Base-by-base conservation (phyloP, 1,140 invertebrate species). In the Littorina saxatilis region DNA sequence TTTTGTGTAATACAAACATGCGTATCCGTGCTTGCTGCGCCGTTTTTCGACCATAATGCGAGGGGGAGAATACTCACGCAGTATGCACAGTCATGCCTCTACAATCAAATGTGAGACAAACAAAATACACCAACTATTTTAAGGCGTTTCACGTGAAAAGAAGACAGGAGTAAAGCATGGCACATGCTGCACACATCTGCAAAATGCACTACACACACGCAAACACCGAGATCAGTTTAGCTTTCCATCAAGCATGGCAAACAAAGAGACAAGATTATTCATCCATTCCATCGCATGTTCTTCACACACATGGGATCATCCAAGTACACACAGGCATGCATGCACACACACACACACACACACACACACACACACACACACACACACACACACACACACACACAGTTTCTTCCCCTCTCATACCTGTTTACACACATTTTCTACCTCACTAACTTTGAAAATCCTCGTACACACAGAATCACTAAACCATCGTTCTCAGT, bases 31-130 rank as follows among this genome's bases (percentile, higher is more conserved):
- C 35, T 39, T 39, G 35, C 66, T 68, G 2, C 17, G 35, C n/a
- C n/a, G n/a, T n/a, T n/a, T n/a, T n/a, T 20, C 13, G 35, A 68
- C 35, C 23, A 39, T 35, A 5, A 68, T 39, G 23, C 35, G 39
- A 39, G 66, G 37, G 37, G 66, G 32, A n/a, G n/a, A n/a, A 68
- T 68, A 68, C 66, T 68, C 66, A 68, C 66, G 66, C 66, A 68
- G 37, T 68, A 9, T 68, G 66, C 66, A 68, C 66, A 39, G 66
- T 68, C 29, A 32, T 35, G 66, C 66, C 66, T 68, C 66, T 68
- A 68, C 5, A 68, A 39, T 68, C 66, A 40, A 29, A 68, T 17
- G 66, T 40, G 66, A 68, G 35, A 68, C 13, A 39, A 68, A 68
- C 66, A 68, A 35, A 68, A 68, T 23, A 68, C 66, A 68, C 66